These are phyloP conservation scores for Vulpes lagopus DNA, from an alignment of 2,113 vertebrate species.

Conservation along the genomic window DNA sequence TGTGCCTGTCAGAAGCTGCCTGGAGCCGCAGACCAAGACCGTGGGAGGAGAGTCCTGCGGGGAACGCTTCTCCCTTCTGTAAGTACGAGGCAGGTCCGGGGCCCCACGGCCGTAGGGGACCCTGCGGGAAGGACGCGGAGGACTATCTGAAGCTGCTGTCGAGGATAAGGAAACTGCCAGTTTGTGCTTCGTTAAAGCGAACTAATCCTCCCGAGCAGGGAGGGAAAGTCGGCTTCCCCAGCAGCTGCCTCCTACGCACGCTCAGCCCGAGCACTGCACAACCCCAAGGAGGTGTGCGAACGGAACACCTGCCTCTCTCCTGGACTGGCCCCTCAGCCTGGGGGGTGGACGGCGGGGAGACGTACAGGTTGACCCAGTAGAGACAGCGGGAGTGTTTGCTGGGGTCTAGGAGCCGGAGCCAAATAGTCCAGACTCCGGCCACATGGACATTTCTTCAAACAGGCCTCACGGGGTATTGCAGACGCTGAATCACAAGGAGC, in stretches of 20 bases:
- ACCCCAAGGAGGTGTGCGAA: neutral
- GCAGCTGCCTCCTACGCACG: neutral
- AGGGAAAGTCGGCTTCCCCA: neutral
- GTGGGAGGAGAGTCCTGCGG: neutral
- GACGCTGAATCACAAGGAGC: neutral
- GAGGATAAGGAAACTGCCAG: constrained; percentile 13
- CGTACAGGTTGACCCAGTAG: neutral
- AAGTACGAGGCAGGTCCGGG: neutral
- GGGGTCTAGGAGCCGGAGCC: neutral
- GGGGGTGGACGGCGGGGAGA: neutral
- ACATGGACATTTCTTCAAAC: neutral
- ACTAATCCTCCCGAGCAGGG: neutral
- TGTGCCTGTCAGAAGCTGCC: neutral
- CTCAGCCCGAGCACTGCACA: neutral
- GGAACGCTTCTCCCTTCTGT: constrained; percentile 9
- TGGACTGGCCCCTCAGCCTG: neutral
- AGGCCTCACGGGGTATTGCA: constrained; percentile 23
- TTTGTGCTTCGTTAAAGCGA: constrained; percentile 47
- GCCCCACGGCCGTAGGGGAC: neutral
- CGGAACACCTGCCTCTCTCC: neutral
- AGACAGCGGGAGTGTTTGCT: neutral
- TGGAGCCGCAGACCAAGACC: neutral
- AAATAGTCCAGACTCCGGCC: constrained; percentile 1
- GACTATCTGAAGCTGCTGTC: neutral
- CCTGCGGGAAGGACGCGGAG: constrained; percentile 27